phyloP scores from a whole-genome alignment of 2,888 invertebrate species.

The Eupithecia abbreviata region DNA sequence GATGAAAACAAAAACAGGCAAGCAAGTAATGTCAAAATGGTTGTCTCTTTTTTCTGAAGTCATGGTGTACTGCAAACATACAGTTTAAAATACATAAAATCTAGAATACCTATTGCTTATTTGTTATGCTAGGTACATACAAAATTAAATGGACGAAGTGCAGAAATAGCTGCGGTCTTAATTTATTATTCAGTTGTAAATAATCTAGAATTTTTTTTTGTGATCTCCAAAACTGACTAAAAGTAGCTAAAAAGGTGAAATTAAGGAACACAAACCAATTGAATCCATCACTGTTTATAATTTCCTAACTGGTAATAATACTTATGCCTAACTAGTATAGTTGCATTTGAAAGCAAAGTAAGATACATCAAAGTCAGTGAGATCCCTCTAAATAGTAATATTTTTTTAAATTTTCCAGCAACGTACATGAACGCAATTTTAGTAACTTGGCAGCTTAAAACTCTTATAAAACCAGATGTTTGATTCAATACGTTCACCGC shows the following conservation, averaged over 20 bases:
- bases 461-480: neutral
- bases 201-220: neutral
- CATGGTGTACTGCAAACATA: conserved; percentile 45
- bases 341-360: conserved; percentile 1
- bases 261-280: conserved; percentile 3
- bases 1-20: conserved; percentile 70
- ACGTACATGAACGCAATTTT: neutral
- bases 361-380: neutral
- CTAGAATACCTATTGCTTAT: conserved; percentile 60
- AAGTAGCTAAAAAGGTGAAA: conserved; percentile 1
- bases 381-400: neutral
- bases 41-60: conserved; percentile 57
- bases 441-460: neutral
- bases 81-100: conserved; percentile 50
- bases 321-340: neutral
- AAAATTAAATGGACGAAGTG: conserved; percentile 58
- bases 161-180: conserved; percentile 40
- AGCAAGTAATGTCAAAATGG: conserved; percentile 66
- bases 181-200: conserved; percentile 13
- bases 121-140: conserved; percentile 49
- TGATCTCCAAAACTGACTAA: neutral
- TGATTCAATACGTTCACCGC: neutral
- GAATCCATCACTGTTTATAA: neutral
- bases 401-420: neutral
- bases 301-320: neutral